Base-by-base conservation (phyloP, 2,888 invertebrate species). In the Coelopa pilipes region DNA sequence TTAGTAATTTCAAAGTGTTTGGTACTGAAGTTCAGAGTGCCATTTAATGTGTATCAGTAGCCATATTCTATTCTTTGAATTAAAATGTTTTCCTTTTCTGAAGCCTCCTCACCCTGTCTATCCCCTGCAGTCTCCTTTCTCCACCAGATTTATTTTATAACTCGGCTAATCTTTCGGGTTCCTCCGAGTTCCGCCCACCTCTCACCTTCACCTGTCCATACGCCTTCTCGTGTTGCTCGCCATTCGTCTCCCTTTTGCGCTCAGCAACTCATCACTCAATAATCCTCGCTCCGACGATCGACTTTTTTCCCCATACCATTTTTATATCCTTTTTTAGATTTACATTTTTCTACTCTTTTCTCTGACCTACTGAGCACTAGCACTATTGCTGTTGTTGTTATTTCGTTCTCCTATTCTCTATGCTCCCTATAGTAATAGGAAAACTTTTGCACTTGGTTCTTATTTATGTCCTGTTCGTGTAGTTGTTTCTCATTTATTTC, bases 401-500 rank as follows among this genome's bases (percentile, higher is more conserved):
- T n/a, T 11, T 12, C 45, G 17, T 71, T 55, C 53, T 62, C 46
- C 13, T 66, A 59, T 71, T 45, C 65, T 50, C 46, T 55, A 50
- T 66, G 50, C 53, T 24, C 24, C 24, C 53, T 47, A 62, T 50
- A 49, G 49, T 53, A 71, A 63, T 55, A 71, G 65, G 17, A 65
- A 71, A 71, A 71, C 19, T 71, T 71, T 55, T 63, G 45, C 50
- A 71, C 71, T 65, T 63, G 45, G 65, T 63, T 55, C 45, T 55
- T 70, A 70, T 70, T 71, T 65, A 71, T 71, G 55, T 59, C 60
- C 47, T 34, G 21, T 21, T 71, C 55, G 59, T 60, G 47, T 24
- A 70, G 71, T 17, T 71, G 55, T 65, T 71, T 50, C 70, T 71
- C 71, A 65, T 71, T 53, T 71, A 63, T 63, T 65, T 65, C 46